phyloP scores from a whole-genome alignment of 1,140 invertebrate species.

The Linepithema humile region DNA sequence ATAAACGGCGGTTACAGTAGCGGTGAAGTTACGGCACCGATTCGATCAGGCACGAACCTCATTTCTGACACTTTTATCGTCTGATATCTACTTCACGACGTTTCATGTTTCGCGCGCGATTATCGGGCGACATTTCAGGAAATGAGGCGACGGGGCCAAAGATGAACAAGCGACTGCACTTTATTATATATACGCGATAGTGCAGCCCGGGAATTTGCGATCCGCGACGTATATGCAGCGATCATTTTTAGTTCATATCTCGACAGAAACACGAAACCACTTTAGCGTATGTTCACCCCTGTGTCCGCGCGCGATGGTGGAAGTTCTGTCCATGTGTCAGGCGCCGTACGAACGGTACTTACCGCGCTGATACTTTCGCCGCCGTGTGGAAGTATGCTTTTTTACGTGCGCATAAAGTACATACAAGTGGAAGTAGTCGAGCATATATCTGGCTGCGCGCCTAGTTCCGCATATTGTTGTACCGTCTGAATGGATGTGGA shows the following conservation, averaged over 20 bases:
- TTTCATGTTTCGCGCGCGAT: background rate
- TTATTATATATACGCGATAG: constrained; percentile 15
- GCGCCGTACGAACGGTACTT: background rate
- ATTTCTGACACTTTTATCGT: constrained; percentile 29
- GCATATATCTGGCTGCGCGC: background rate
- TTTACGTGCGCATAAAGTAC: background rate
- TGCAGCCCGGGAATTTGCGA: background rate
- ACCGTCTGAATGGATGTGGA: background rate
- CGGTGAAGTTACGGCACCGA: background rate
- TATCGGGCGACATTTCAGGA: constrained; percentile 3
- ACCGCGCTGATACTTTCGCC: constrained; percentile 9
- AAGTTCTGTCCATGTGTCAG: constrained; percentile 24
- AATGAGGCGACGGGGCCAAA: constrained; percentile 6
- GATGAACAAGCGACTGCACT: background rate
- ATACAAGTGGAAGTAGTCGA: constrained; percentile 1
- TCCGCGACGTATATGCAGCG: background rate
- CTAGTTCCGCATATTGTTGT: background rate
- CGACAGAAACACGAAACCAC: constrained; percentile 35
- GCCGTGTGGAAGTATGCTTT: background rate
- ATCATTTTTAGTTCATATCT: constrained; percentile 36
- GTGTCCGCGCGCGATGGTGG: background rate
- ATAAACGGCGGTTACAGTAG: constrained; percentile 17
- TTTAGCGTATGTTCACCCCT: constrained; percentile 42
- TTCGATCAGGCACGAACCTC: background rate
- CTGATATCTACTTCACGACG: background rate